Evolutionary conservation across 2,888 invertebrate species (phyloP), one percentile per base, ranked within the genome.

Genomic region (Germaria angustata): DNA sequence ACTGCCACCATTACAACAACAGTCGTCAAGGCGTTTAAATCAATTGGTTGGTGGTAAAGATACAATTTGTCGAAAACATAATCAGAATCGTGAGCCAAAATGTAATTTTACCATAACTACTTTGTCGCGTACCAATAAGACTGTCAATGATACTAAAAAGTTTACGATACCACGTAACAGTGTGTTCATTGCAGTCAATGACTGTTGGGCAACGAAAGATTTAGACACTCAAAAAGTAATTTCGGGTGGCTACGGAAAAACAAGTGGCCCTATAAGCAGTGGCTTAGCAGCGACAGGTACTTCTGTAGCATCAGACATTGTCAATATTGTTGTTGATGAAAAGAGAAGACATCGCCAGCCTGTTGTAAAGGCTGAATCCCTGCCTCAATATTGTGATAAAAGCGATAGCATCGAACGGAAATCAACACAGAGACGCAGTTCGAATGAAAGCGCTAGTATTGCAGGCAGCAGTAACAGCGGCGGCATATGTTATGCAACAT

Each of bases 131-230:
- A 88, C 88, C 53, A 86, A 72, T 73, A 85, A 86, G 85, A 80
- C 85, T 44, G 57, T 83, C 82, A 66, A 77, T 24, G 65, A 84
- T 15, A 41, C 68, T 13, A 72, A 71, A 59, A 87, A 88, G 76
- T 89, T 89, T 73, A 90, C 89, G 77, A 87, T 91, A 84, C 90
- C 89, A 53, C 88, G 90, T 11, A 93, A 93, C 61, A 93, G 93
- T 28, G 93, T 94, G 11, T 93, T 94, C 91, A 93, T 94, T 84
- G 93, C 94, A 1, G 93, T 94, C 1, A 93, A 93, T n/a, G 94
- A 94, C 86, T 71, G 79, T 59, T 94, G 94, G 93, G 92, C 93
- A 22, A 89, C 89, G 8, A 84, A 84, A 57, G 90, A 86, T 61
- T 83, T 59, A 61, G 84, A 84, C 9, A 63, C 77, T 24, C 69